Base-by-base conservation (phyloP, 2,797 vertebrate genomes). In the Pempheris klunzingeri region DNA sequence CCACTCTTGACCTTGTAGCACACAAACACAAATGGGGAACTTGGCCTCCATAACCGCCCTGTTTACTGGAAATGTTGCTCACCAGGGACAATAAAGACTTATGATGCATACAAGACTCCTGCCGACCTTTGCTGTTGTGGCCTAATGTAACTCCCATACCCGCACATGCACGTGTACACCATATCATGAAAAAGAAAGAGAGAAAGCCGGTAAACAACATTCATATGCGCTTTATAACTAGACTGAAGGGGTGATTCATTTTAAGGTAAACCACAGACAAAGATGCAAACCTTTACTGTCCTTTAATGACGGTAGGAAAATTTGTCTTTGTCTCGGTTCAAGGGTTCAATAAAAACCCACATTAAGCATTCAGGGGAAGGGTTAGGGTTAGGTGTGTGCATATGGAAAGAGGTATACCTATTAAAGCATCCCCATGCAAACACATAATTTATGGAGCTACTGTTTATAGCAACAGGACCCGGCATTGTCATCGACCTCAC, bases 11-110 rank as follows among this genome's bases (percentile, higher is more conserved):
- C 93, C 92, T 87, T 41, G 62, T 80, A 82, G 90, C 89, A 68
- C 78, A 85, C 82, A 81, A 84, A 87, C 81, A 74, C 77, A 82
- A 92, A 87, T 58, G 77, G 73, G 71, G 67, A 75, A 59, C 79
- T 88, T 86, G 85, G 90, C 82, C 80, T 85, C 74, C 64, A 49
- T 61, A 73, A 82, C 71, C 32, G 85, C 64, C 77, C 90, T 93
- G 92, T 94, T 95, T 95, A 95, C 94, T 90, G 94, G 94, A 94
- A 96, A 89, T 58, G 86, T 87, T 86, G 79, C 84, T 91, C 88
- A 88, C 86, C 85, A 79, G 90, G 85, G 90, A 93, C 93, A 90
- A 93, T 94, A 95, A 93, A 94, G 90, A 85, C 88, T 89, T 92
- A 88, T 89, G 90, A 94, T 89, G 88, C 85, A 82, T 90, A 85